Base-by-base conservation (phyloP, 1,140 invertebrate genomes). In the Ylistrum balloti region DNA sequence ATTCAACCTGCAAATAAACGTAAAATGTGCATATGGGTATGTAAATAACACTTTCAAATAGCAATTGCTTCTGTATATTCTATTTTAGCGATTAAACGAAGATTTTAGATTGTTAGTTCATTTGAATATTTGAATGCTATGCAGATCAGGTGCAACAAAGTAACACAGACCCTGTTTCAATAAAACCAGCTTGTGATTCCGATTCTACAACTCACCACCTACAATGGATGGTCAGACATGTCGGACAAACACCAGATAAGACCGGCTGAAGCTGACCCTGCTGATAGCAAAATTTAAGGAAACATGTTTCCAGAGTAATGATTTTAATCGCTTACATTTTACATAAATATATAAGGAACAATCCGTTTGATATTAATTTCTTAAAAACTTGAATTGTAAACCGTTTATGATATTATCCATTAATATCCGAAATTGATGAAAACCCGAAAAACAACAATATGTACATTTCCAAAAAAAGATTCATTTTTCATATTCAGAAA, bases 241-340 rank as follows among this genome's bases (percentile, higher is more conserved):
- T 22, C 56, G 56, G 56, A 9, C 56, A 74, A 28, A 74, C 56
- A 74, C 56, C 56, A 74, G 56, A 74, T 74, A 28, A 74, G 56
- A 74, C 56, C 56, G 56, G 56, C 9, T 74, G 56, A 74, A 74
- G 7, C 56, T 74, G 56, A 3, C 56, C 56, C 56, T 74, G 56
- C 56, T 74, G n/a, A 74, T 74, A 45, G n/a, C n/a, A 74, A 74
- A 74, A 74, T 74, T 74, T 28, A 74, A 74, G 56, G 56, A 74
- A 74, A 74, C 56, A 74, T 74, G 45, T 74, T 74, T 74, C 56
- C 56, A 74, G 5, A 74, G 28, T 74, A 74, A 74, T 74, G n/a
- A 74, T n/a, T 56, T 7, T 17, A 56, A 28, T 74, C 17, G 17
- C 28, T 74, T 28, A 11, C 45, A 56, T 56, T 56, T 32, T 11